Evolutionary conservation across 2,797 vertebrate species (phyloP).

Genomic region (Hoplostethus mediterraneus): DNA sequence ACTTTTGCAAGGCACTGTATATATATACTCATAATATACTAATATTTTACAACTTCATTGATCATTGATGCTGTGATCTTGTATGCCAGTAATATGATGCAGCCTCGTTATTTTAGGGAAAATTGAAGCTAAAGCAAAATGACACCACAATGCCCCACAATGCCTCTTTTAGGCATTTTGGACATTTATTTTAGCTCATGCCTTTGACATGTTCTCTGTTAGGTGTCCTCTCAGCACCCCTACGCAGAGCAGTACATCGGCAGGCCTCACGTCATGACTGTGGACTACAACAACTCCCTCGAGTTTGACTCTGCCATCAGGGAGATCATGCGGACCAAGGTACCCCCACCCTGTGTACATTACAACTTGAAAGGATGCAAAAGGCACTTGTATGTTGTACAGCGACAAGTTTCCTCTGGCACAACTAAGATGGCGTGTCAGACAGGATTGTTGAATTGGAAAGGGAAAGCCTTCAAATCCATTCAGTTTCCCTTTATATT

Average conservation of each 20-base stretch:
- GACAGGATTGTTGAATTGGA: no score
- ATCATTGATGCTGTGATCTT: background rate
- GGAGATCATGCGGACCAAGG: slow-evolving; percentile 93
- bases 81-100: no score
- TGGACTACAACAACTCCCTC: slow-evolving; percentile 95
- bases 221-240: slow-evolving; percentile 98
- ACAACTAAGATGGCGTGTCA: no score
- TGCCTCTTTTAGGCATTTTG: background rate
- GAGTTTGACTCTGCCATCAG: slow-evolving; percentile 94
- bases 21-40: no score
- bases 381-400: background rate
- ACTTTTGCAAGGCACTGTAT: no score
- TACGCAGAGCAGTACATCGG: slow-evolving; percentile 96
- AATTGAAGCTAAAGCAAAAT: background rate
- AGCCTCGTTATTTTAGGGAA: background rate
- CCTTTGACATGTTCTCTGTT: slow-evolving; percentile 11
- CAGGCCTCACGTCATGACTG: slow-evolving; percentile 94
- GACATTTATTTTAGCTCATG: background rate
- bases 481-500: no score
- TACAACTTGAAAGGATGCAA: background rate
- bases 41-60: no score
- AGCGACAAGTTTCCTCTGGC: no score
- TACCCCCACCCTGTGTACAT: slow-evolving; percentile 46
- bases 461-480: no score
- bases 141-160: background rate